Evolutionary conservation across 92 coral and sea anemone genomes (phyloP), one percentile per base, ranked within the genome.

Genomic region (Epizoanthus fatuus): DNA sequence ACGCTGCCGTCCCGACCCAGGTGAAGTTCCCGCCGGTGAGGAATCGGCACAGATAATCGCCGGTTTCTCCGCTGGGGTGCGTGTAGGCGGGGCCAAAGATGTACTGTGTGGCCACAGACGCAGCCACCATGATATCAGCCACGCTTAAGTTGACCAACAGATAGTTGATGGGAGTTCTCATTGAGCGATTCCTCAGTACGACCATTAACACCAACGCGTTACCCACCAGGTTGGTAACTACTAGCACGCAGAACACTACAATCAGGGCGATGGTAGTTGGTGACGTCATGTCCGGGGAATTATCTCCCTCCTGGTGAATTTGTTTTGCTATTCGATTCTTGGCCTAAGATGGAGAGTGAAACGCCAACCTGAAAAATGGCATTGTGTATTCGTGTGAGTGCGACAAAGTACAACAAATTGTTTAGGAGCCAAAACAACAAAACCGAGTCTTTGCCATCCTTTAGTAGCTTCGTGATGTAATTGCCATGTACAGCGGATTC

Each of bases 61-160:
- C 69, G 3, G 19, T 10, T 16, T 59, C 55, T 59, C 82, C 82
- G 70, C 70, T 22, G 71, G 56, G 70, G 29, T 77, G 82, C 25
- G 62, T 13, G 69, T 77, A 77, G 0, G 82, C 82, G 15, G 82
- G 70, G 8, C 82, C 82, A 58, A 77, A 40, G 9, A 77, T 62
- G 11, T 77, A 77, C 39, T 77, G 82, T 59, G 60, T 60, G 54
- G 54, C 63, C 3, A 76, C 69, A 38, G 81, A 76, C 52, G 83
- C 52, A 25, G 93, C 95, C 40, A 86, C 95, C 54, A 89, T 78
- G 51, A 92, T 84, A 73, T 92, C 93, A 47, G 95, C 86, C 51
- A 89, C 64, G 9, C 93, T 90, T 78, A 89, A 82, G 62, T 90
- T 89, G 25, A 90, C 95, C 39, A 92, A 74, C 15, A 92, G 92